Percentiles rank a stretch among this genome's conserved stretches.
Evolutionary conservation across 2,113 vertebrate genomes (phyloP).

Genomic region (Eonycteris spelaea): DNA sequence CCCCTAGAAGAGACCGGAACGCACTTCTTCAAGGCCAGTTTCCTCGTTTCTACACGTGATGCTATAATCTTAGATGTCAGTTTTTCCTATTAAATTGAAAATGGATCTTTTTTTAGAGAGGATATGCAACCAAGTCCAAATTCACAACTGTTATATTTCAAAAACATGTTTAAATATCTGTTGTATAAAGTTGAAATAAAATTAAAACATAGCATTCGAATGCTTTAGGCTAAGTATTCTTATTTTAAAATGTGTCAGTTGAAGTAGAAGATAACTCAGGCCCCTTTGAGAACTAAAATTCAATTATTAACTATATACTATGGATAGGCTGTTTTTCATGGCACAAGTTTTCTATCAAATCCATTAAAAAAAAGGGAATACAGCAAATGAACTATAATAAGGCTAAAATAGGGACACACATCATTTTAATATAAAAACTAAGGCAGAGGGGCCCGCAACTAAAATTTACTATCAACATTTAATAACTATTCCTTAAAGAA

Average conservation of each 20-base stretch:
- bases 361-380: neutral
- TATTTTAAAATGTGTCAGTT: neutral
- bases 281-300: neutral
- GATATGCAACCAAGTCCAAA: neutral
- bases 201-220: slow-evolving; percentile 1
- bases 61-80: neutral
- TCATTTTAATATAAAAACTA: slow-evolving; percentile 15
- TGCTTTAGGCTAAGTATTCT: neutral
- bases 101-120: neutral
- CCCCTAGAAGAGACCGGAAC: neutral
- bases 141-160: slow-evolving; percentile 12
- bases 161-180: neutral
- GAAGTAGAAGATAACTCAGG: neutral
- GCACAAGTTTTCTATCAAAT: neutral
- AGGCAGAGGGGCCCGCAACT: neutral
- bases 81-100: slow-evolving; percentile 2
- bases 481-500: neutral
- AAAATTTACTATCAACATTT: slow-evolving; percentile 10
- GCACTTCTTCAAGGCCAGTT: neutral
- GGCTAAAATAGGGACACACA: neutral
- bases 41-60: neutral
- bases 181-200: neutral
- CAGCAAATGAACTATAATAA: neutral
- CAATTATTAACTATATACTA: neutral
- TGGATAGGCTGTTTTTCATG: neutral